phyloP scores from a whole-genome alignment of 2,888 invertebrate species.

The Temnothorax ravouxi region DNA sequence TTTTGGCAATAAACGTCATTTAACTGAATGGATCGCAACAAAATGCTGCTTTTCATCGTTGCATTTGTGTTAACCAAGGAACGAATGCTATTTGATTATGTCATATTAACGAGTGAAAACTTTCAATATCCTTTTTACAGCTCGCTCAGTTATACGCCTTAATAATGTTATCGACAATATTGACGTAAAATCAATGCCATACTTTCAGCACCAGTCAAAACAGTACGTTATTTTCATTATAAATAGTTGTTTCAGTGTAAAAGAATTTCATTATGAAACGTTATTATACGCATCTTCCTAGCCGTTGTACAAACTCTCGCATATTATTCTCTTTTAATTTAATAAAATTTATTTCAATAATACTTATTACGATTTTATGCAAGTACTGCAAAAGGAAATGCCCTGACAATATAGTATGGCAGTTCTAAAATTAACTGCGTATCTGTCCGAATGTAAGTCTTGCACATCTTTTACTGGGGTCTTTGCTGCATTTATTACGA shows the following conservation, averaged over 20 bases:
- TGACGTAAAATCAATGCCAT: constrained; percentile 41
- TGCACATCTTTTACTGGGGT: neutral
- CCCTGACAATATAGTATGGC: neutral
- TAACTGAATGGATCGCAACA: neutral
- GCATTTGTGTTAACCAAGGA: neutral
- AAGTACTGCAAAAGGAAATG: neutral
- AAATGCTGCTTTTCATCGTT: neutral
- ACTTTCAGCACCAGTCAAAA: neutral
- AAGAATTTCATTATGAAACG: constrained; percentile 22
- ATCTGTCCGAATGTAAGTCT: neutral
- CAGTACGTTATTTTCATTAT: constrained; percentile 26
- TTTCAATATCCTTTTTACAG: constrained; percentile 5
- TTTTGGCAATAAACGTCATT: constrained; percentile 2
- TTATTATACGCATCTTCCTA: constrained; percentile 9
- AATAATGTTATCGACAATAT: constrained; percentile 19
- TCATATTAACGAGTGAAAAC: neutral
- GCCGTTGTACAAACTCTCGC: neutral
- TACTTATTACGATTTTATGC: neutral
- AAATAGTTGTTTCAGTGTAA: constrained; percentile 14
- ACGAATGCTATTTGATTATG: neutral
- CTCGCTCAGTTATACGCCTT: neutral
- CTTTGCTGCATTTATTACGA: neutral
- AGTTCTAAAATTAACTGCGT: neutral
- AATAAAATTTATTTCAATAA: constrained; percentile 23
- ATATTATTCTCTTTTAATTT: constrained; percentile 7